Evolutionary conservation across 2,888 invertebrate genomes (phyloP), one percentile per base, ranked within the genome.

Genomic region (Brachypterus glaber): DNA sequence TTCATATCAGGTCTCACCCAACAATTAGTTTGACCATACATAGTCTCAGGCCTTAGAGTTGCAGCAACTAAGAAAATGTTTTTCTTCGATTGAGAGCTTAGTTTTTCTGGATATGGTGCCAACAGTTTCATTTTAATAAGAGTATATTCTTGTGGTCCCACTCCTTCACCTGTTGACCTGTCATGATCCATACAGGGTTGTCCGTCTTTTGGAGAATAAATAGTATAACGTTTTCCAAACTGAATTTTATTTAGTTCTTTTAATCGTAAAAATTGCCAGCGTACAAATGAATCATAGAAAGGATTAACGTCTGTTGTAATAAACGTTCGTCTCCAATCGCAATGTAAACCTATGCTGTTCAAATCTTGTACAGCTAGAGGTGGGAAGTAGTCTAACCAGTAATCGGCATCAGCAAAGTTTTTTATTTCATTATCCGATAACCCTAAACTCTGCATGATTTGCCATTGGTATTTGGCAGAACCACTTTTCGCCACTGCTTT

Each of bases 161-260:
- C 96, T 31, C 96, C 97, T 70, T 99, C 98, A 0, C 98, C 98
- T 2, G 81, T 72, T 26, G 89, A 82, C 51, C 98, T 76, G 64
- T 99, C 98, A 61, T 99, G 98, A 65, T 99, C 98, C 98, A 99
- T 98, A 62, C 98, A 99, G 0, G 98, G 97, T 62, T 99, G 98
- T 5, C 84, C 84, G 67, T 99, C 98, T 56, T 86, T 79, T 0
- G 96, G 93, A 0, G 96, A 97, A 66, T 78, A 99, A 48, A 99
- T 86, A 0, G 96, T 93, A 59, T 96, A 87, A 4, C 98, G 74
- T 69, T 99, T 98, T 12, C 98, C 98, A 69, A 89, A 99, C 69
- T 89, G 82, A 17, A 98, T 79, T 68, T 93, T 95, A 44, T 90
- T 87, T 31, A 82, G 74, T 42, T 81, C 80, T 59, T 80, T 89